Percentiles rank a stretch among this genome's conserved stretches.
phyloP scores from a whole-genome alignment of 2,888 invertebrate genomes.

The Cerceris ruficornis region DNA sequence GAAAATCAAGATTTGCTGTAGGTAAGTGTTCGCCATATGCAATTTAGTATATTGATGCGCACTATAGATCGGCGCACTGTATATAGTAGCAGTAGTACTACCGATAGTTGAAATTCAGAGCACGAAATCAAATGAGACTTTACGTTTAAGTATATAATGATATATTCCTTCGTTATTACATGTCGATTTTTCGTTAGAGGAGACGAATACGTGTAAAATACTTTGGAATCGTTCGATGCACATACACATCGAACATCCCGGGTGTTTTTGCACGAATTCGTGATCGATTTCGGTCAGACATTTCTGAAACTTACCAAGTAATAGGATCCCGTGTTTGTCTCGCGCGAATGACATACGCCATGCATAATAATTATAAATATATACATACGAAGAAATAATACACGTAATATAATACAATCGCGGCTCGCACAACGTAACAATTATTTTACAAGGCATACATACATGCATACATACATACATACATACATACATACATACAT shows the following conservation, averaged over 20 bases:
- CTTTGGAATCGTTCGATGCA: constrained; percentile 23
- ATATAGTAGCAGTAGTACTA: no score
- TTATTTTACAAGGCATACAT: constrained; percentile 64
- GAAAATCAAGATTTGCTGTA: no score
- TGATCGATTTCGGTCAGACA: constrained; percentile 29
- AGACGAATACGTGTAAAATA: constrained; percentile 35
- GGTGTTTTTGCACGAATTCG: constrained; percentile 16
- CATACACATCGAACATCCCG: constrained; percentile 20
- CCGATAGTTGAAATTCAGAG: no score
- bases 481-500: constrained; percentile 60
- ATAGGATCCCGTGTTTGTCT: constrained; percentile 48
- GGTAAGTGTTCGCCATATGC: no score
- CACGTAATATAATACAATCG: constrained; percentile 65
- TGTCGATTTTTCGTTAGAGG: constrained; percentile 34
- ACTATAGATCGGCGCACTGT: no score
- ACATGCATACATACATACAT: constrained; percentile 59
- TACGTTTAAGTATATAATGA: constrained; percentile 52
- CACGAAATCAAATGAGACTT: constrained; percentile 11
- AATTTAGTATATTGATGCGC: no score
- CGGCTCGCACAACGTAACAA: constrained; percentile 63
- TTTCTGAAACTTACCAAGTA: constrained; percentile 52
- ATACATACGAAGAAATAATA: constrained; percentile 61
- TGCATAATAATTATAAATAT: constrained; percentile 57
- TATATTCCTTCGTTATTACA: constrained; percentile 55
- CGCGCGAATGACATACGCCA: constrained; percentile 28